Conservation (phyloP, 2,797 vertebrate genomes). For the Jordanella pulchra region DNA sequence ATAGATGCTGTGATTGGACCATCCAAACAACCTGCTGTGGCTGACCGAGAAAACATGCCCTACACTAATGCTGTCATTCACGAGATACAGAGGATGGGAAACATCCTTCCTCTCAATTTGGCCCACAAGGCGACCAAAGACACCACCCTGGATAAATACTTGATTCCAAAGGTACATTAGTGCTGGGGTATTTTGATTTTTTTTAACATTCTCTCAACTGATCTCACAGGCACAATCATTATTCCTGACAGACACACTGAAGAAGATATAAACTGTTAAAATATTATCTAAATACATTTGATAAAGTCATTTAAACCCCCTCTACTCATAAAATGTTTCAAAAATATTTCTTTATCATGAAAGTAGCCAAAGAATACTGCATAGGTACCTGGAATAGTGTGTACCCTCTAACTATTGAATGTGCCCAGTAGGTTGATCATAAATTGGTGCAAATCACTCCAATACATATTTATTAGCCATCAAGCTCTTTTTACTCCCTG, state of each 20-base stretch:
- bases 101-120: background rate
- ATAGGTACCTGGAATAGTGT: background rate
- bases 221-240: too few species aligned
- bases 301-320: background rate
- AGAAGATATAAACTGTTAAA: background rate
- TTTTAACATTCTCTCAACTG: background rate
- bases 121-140: background rate
- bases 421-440: background rate
- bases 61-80: constrained; percentile 74
- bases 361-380: background rate
- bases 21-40: constrained; percentile 53
- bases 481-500: too few species aligned
- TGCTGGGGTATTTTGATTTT: background rate
- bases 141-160: constrained; percentile 1
- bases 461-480: background rate
- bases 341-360: background rate
- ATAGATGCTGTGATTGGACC: constrained; percentile 66
- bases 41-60: constrained; percentile 68
- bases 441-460: background rate
- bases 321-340: background rate
- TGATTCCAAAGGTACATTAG: constrained; percentile 2
- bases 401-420: background rate
- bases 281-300: background rate
- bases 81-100: background rate
- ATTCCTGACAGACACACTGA: background rate